A percentile compares a stretch with the other conserved stretches of the same genome.
Evolutionary conservation across 1,140 invertebrate species (phyloP).

Genomic region (Neodiprion virginianus): DNA sequence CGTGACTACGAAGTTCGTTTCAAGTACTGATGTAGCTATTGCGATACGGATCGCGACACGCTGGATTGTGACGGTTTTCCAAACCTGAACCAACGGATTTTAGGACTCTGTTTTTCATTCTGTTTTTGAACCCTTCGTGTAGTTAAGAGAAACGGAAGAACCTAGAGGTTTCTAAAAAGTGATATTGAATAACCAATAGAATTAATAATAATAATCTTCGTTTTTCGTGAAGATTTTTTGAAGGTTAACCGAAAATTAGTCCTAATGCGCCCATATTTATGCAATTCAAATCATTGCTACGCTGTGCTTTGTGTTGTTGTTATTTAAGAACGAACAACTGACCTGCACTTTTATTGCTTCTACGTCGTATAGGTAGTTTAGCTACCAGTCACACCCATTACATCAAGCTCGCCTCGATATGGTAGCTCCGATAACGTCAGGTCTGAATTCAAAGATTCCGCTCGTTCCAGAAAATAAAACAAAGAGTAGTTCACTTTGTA

Average conservation of each 20-base stretch:
- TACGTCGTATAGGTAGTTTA: constrained; percentile 22
- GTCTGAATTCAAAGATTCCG: not conserved
- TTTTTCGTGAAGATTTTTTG: too few relatives aligned
- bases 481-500: too few relatives aligned
- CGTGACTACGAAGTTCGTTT: too few relatives aligned
- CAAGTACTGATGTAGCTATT: too few relatives aligned
- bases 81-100: not conserved
- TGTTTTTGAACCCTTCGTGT: not conserved
- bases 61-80: not conserved
- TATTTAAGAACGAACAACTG: constrained; percentile 32
- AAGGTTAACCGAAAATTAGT: too few relatives aligned
- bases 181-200: too few relatives aligned
- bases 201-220: too few relatives aligned
- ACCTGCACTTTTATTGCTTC: constrained; percentile 30
- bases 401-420: constrained; percentile 17
- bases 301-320: constrained; percentile 31
- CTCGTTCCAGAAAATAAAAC: too few relatives aligned
- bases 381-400: not conserved
- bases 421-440: constrained; percentile 16
- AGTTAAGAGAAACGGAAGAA: too few relatives aligned
- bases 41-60: not conserved
- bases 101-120: not conserved
- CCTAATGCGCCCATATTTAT: constrained; percentile 24
- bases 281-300: constrained; percentile 43
- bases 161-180: too few relatives aligned